Base-by-base conservation (phyloP, 2,888 invertebrate species). In the Cremastinae sp. region DNA sequence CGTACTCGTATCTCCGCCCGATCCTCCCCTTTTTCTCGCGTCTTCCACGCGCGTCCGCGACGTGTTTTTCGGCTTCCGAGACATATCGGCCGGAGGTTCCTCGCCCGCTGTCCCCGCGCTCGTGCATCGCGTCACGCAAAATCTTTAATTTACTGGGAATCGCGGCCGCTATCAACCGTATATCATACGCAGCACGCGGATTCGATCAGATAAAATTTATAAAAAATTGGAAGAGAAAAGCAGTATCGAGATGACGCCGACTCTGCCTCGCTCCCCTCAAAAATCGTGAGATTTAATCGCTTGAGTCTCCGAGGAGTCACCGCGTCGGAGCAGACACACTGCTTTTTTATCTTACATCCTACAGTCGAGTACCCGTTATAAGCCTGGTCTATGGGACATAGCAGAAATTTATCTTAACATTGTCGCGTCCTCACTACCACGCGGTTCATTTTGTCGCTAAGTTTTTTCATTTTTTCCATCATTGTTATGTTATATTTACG, bases 181-280 rank as follows among this genome's bases (percentile, higher is more conserved):
- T 79, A 79, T 75, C 28, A 28, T 28, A 28, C 28, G 79, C n/a
- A 58, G 80, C 71, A 75, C 72, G 79, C 75, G 73, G 78, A 78
- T 78, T 79, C 66, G 51, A 72, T 75, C 74, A 70, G 77, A 80
- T 80, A 80, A 80, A 73, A 71, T 71, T 28, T 28, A 5, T 28
- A 28, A 28, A 28, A 28, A 28, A 28, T 28, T 28, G 28, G 65
- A 59, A 8, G 47, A 61, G 62, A 22, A 43, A 20, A 41, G 54
- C 49, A 59, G 58, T 56, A 56, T 53, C 51, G 22, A 54, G 1
- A n/a, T n/a, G n/a, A 43, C 61, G 58, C 61, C 43, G 22, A 53
- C 64, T 56, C 34, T 41, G 41, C 47, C 10, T 34, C n/a, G 20
- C 34, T 36, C 62, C 45, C n/a, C 18, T 16, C 12, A 45, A 43